Conservation (phyloP, 2,797 vertebrate genomes). For the Gymnocypris eckloni region DNA sequence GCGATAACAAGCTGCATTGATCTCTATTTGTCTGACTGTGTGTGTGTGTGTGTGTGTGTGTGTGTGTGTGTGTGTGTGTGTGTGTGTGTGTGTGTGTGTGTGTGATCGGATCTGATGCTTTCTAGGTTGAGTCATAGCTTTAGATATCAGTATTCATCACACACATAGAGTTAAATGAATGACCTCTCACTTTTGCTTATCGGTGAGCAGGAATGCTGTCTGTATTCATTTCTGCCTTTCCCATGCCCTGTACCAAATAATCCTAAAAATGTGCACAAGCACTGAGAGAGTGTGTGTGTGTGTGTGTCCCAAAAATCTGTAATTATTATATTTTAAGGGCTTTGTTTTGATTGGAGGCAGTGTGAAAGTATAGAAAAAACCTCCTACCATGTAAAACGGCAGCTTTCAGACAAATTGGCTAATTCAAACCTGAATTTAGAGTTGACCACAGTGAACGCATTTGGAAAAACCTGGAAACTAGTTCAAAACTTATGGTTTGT, state of each 20-base stretch:
- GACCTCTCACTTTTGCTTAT: conserved; percentile 42
- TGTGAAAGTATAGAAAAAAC: neutral
- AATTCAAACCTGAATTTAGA: neutral
- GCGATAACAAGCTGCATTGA: conserved; percentile 50
- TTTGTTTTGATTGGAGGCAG: neutral
- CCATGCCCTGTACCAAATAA: conserved; percentile 7
- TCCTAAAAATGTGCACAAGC: neutral
- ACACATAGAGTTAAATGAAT: conserved; percentile 21
- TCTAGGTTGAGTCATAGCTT: conserved; percentile 47
- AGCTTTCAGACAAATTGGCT: neutral
- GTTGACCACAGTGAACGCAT: neutral
- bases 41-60: neutral
- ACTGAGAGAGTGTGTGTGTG: neutral
- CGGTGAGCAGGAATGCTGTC: conserved; percentile 30
- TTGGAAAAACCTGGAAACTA: neutral
- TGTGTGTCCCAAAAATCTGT: neutral
- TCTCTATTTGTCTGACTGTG: conserved; percentile 24
- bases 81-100: conserved; percentile 6
- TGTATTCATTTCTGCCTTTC: conserved; percentile 1
- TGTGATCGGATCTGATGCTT: conserved; percentile 38
- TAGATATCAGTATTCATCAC: conserved; percentile 26
- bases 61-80: neutral
- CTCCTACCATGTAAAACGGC: neutral
- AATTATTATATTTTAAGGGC: neutral
- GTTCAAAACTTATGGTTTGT: neutral